These are phyloP conservation scores for Amaurobius ferox DNA, from an alignment of 2,888 invertebrate species.

Conservation along the genomic window DNA sequence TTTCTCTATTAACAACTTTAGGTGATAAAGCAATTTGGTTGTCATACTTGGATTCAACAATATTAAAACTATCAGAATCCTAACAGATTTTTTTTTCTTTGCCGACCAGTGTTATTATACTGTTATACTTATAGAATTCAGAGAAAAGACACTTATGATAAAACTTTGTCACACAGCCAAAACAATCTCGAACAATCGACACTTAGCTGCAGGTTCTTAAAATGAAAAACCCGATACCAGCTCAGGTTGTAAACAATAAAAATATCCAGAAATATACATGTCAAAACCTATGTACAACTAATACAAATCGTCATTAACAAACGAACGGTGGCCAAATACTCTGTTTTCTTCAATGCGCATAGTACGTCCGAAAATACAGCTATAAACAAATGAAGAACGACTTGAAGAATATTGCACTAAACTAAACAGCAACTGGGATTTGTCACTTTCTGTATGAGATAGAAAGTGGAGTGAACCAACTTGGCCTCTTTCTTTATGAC, in stretches of 20 bases:
- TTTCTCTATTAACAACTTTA: too few relatives aligned
- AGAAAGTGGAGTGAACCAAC: background rate
- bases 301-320: background rate
- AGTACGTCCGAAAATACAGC: background rate
- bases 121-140: too few relatives aligned
- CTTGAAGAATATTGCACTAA: background rate
- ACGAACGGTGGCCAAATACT: background rate
- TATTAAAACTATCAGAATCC: too few relatives aligned
- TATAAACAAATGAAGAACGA: too few relatives aligned
- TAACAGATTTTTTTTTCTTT: too few relatives aligned
- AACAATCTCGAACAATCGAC: too few relatives aligned
- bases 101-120: too few relatives aligned
- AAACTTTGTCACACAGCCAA: too few relatives aligned
- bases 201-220: background rate
- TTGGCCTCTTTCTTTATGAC: background rate
- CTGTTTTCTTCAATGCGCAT: background rate
- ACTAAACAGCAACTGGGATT: too few relatives aligned
- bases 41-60: too few relatives aligned
- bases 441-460: background rate
- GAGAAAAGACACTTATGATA: too few relatives aligned
- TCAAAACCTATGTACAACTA: background rate
- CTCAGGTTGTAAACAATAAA: conserved; percentile 25
- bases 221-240: conserved; percentile 26
- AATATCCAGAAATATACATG: background rate
- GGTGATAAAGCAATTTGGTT: too few relatives aligned